Conservation (phyloP, 2,797 vertebrate species). For the Cichlasoma orientale region DNA sequence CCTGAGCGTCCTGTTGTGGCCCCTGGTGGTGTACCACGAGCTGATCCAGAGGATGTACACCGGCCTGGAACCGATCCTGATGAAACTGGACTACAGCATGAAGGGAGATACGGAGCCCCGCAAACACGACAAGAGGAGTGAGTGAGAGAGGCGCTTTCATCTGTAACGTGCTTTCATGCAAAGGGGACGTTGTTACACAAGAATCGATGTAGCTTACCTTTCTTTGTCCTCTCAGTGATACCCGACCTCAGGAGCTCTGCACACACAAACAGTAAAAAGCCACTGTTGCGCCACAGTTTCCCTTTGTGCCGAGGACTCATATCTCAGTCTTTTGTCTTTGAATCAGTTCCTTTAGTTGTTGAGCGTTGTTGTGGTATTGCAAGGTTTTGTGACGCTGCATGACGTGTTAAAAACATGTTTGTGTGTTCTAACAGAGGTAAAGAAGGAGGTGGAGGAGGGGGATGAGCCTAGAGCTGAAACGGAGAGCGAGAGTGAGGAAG, state of each 20-base stretch:
- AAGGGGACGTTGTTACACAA: not conserved
- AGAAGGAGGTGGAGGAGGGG: conserved; percentile 87
- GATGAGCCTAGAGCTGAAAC: conserved; percentile 93
- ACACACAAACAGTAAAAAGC: not conserved
- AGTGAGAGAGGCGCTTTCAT: conserved; percentile 56
- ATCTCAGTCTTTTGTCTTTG: not conserved
- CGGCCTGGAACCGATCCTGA: conserved; percentile 93
- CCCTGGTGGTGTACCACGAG: conserved; percentile 96
- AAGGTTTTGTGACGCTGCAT: not conserved
- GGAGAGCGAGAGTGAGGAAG: conserved; percentile 93
- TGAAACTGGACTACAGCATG: conserved; percentile 99
- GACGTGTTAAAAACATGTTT: not conserved
- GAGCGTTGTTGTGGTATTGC: not conserved
- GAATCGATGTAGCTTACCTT: not conserved
- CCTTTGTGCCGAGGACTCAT: not conserved
- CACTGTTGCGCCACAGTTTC: not conserved
- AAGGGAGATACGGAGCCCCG: conserved; percentile 91
- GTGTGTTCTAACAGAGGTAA: conserved; percentile 75
- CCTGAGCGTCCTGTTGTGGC: conserved; percentile 96
- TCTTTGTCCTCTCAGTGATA: not conserved
- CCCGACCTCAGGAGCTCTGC: not conserved
- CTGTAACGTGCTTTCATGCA: fast-evolving
- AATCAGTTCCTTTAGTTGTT: not conserved
- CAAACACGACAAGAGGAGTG: conserved; percentile 95
- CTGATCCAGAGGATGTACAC: conserved; percentile 99